phyloP scores from a whole-genome alignment of 2,113 vertebrate genomes.

The Trematocara marginatum region DNA sequence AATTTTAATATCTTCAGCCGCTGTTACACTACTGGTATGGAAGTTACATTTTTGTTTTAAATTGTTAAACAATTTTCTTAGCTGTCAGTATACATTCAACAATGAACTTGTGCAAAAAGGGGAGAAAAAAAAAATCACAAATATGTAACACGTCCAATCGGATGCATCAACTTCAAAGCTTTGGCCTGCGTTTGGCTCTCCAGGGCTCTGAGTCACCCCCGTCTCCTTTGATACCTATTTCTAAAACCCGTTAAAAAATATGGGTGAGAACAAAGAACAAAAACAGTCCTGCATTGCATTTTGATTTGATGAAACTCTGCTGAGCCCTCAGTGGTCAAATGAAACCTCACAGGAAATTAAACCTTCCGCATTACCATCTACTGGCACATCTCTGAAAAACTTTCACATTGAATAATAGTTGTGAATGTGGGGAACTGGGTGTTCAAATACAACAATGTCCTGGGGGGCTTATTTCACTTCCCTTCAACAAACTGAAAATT shows the following conservation, averaged over 20 bases:
- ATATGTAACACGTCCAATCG: not conserved
- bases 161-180: not conserved
- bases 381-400: not conserved
- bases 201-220: not conserved
- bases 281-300: not conserved
- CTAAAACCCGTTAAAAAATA: conserved; percentile 34
- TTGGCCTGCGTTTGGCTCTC: not conserved
- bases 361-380: not conserved
- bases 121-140: not conserved
- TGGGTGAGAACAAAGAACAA: conserved; percentile 15
- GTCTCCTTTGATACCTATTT: not conserved
- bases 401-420: conserved; percentile 21
- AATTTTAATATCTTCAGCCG: not conserved
- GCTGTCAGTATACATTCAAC: conserved; percentile 53
- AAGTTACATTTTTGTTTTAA: not conserved
- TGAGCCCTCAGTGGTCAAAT: conserved; percentile 2
- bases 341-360: not conserved
- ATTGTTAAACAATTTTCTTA: conserved; percentile 5
- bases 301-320: not conserved
- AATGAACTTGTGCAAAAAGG: conserved; percentile 47
- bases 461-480: conserved; percentile 14
- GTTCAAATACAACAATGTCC: not conserved
- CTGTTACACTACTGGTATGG: conserved; percentile 11
- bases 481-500: conserved; percentile 1
- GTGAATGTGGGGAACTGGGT: conserved; percentile 1